Conservation (phyloP, 2,888 invertebrate species). For the Andrena bucephala region DNA sequence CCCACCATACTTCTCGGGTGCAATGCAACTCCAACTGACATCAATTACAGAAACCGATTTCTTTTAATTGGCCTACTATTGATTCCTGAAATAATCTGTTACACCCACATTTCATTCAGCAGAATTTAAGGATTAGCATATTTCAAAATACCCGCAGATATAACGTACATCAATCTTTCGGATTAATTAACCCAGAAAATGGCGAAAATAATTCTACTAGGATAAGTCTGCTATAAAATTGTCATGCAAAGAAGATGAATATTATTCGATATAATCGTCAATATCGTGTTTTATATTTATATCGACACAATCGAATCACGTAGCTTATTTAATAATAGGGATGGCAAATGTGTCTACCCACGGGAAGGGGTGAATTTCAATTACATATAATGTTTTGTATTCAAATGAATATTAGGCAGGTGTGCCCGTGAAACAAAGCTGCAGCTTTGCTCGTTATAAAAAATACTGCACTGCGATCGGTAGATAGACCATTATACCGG, state of each 20-base stretch:
- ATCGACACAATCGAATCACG: no score
- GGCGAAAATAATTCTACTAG: no score
- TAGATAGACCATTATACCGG: conserved; percentile 34
- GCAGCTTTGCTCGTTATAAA: conserved; percentile 18
- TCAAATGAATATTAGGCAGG: not conserved
- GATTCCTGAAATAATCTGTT: not conserved
- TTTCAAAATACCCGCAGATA: not conserved
- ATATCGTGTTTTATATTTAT: no score
- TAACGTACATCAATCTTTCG: no score
- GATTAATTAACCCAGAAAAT: no score
- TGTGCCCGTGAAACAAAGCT: conserved; percentile 1
- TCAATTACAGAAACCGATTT: not conserved
- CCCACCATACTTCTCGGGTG: no score
- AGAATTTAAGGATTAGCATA: not conserved
- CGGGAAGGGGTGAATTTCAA: not conserved
- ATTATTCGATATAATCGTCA: no score
- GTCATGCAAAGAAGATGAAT: no score
- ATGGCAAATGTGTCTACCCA: not conserved
- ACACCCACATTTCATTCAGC: not conserved
- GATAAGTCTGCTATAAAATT: no score
- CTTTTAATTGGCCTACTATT: not conserved
- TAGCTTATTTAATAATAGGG: no score
- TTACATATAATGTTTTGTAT: not conserved
- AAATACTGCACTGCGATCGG: conserved; percentile 29
- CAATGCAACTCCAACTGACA: no score